phyloP scores from a whole-genome alignment of 1,140 invertebrate genomes.

The Euwallacea similis region DNA sequence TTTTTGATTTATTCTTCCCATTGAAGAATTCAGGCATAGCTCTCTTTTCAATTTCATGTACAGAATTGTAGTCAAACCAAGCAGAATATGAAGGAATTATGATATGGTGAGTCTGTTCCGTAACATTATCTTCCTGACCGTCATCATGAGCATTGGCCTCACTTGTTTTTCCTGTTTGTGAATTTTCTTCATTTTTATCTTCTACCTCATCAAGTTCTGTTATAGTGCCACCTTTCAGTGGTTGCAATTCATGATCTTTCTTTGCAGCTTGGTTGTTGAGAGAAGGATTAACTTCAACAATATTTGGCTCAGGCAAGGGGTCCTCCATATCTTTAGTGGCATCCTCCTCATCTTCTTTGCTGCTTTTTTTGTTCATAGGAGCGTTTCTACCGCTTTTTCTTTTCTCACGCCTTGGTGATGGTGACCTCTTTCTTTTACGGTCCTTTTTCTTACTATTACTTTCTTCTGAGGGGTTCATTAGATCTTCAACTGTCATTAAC shows the following conservation, averaged over 20 bases:
- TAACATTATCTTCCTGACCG: slow-evolving; percentile 92
- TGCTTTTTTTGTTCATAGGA: slow-evolving; percentile 55
- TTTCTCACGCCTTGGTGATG: slow-evolving; percentile 16
- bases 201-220: slow-evolving; percentile 74
- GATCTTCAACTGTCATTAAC: slow-evolving; percentile 78
- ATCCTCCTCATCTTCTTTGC: slow-evolving; percentile 70
- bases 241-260: slow-evolving; percentile 74
- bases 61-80: slow-evolving; percentile 99
- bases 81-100: slow-evolving; percentile 98
- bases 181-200: slow-evolving; percentile 60
- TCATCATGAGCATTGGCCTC: slow-evolving; percentile 67
- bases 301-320: slow-evolving; percentile 73
- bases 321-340: slow-evolving; percentile 85
- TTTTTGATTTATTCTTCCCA: slow-evolving; percentile 97
- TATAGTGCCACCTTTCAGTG: slow-evolving; percentile 75
- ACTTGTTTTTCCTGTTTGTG: slow-evolving; percentile 61
- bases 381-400: slow-evolving; percentile 24
- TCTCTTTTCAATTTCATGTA: slow-evolving; percentile 94
- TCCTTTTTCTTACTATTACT: slow-evolving; percentile 7
- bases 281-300: slow-evolving; percentile 73
- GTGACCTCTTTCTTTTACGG: slow-evolving; percentile 18
- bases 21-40: slow-evolving; percentile 99
- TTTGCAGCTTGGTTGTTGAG: slow-evolving; percentile 54
- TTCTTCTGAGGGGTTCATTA: slow-evolving; percentile 59
- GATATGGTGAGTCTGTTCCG: slow-evolving; percentile 98